These are phyloP conservation scores for Corydoras sp. DNA, from an alignment of 2,113 vertebrate species.

Conservation along the genomic window DNA sequence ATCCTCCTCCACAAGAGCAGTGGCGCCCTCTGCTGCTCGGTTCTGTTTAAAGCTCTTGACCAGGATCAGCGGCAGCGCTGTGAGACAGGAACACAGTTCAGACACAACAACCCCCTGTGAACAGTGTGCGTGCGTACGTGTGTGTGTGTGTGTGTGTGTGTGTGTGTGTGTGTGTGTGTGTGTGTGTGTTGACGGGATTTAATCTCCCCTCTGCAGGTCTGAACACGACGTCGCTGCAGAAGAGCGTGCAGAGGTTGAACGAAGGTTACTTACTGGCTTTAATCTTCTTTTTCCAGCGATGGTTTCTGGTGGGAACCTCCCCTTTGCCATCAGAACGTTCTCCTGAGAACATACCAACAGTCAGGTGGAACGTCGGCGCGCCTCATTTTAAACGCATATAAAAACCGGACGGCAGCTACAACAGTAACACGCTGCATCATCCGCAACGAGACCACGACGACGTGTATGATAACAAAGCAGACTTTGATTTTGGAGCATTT, in stretches of 20 bases:
- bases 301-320: slow-evolving; percentile 27
- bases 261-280: slow-evolving; percentile 31
- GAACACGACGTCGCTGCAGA: background rate
- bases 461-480: too few species aligned
- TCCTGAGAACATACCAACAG: background rate
- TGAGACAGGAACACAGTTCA: background rate
- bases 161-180: background rate
- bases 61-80: slow-evolving; percentile 63
- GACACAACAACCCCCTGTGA: background rate
- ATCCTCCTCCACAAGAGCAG: slow-evolving; percentile 41
- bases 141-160: background rate
- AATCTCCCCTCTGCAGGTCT: background rate
- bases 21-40: slow-evolving; percentile 23
- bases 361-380: background rate
- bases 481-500: too few species aligned
- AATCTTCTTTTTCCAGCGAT: slow-evolving; percentile 42
- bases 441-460: too few species aligned
- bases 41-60: slow-evolving; percentile 51
- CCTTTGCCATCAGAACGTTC: slow-evolving; percentile 19
- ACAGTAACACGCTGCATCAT: too few species aligned
- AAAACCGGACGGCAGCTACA: background rate
- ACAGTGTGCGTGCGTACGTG: background rate
- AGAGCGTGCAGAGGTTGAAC: background rate
- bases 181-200: background rate
- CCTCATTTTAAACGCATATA: background rate